phyloP scores from a whole-genome alignment of 1,140 invertebrate species.

The Leptinotarsa texana region DNA sequence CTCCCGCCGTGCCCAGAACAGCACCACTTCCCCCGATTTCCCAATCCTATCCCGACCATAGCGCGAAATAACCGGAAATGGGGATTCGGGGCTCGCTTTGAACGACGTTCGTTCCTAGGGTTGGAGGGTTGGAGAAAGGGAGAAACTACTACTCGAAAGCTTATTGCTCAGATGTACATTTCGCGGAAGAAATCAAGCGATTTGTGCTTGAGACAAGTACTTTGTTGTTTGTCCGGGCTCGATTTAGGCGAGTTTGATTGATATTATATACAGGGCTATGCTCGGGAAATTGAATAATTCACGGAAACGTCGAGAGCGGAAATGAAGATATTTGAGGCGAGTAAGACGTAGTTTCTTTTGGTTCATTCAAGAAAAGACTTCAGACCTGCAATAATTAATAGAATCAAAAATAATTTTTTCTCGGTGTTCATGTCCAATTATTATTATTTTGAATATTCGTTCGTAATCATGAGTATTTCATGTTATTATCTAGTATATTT shows the following conservation, averaged over 20 bases:
- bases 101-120: background rate
- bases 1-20: background rate
- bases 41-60: slow-evolving; percentile 2
- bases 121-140: background rate
- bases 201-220: slow-evolving; percentile 1
- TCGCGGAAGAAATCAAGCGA: slow-evolving; percentile 5
- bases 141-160: background rate
- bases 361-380: no score
- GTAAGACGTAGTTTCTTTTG: no score
- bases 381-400: no score
- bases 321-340: no score
- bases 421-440: no score
- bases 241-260: background rate
- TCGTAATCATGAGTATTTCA: no score
- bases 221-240: background rate
- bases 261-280: background rate
- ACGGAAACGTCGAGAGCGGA: no score
- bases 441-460: no score
- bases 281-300: no score
- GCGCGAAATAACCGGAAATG: slow-evolving; percentile 5
- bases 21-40: slow-evolving; percentile 7
- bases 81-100: background rate
- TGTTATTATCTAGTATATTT: no score
- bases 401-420: no score
- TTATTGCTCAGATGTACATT: slow-evolving; percentile 3